Conservation (phyloP, 2,113 vertebrate genomes). For the Hoplias malabaricus region DNA sequence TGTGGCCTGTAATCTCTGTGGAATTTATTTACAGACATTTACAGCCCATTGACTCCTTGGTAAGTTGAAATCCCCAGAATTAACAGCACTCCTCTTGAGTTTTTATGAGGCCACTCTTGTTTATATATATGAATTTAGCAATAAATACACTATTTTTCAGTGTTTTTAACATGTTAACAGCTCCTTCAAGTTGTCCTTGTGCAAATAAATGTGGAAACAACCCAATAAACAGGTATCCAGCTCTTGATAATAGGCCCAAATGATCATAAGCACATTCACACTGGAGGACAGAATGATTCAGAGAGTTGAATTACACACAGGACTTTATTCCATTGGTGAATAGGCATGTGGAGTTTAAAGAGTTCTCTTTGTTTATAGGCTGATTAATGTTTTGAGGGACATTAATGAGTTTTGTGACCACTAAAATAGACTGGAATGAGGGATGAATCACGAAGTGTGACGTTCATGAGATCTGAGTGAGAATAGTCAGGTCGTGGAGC, state of each 20-base stretch:
- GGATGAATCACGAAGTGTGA: background rate
- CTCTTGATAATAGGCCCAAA: background rate
- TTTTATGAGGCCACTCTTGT: background rate
- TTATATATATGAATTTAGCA: too few relatives aligned
- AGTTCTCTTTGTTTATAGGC: background rate
- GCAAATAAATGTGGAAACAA: background rate
- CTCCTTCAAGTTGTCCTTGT: background rate
- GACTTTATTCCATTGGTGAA: background rate
- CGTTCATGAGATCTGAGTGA: background rate
- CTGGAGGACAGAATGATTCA: background rate
- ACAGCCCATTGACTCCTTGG: background rate
- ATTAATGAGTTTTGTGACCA: background rate
- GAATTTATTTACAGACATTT: constrained; percentile 7
- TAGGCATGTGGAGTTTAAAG: background rate
- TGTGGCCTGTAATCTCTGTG: background rate
- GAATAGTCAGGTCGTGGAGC: background rate
- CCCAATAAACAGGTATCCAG: too few relatives aligned
- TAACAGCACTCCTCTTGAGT: background rate
- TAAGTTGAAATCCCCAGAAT: background rate
- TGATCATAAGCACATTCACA: background rate
- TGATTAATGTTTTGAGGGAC: background rate
- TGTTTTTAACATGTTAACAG: background rate
- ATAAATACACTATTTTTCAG: too few relatives aligned
- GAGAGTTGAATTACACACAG: background rate
- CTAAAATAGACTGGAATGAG: background rate